A percentile compares a stretch with the other conserved stretches of the same genome.
Evolutionary conservation across 2,113 vertebrate genomes (phyloP).

Genomic region (Nettapus auritus): DNA sequence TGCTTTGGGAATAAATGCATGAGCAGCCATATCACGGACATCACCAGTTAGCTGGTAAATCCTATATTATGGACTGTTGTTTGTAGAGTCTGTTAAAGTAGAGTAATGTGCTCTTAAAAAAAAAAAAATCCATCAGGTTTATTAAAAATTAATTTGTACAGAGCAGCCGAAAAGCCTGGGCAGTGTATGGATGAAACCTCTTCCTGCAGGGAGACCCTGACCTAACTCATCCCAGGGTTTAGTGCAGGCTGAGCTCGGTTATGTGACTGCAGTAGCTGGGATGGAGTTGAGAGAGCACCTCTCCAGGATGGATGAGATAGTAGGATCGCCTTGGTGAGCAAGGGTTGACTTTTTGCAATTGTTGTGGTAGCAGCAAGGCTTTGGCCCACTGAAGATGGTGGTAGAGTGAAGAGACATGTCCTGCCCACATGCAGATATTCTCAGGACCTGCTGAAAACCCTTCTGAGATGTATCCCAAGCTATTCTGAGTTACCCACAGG

Average conservation of each 20-base stretch:
- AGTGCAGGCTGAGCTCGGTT: background rate
- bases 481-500: background rate
- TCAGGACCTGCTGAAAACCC: background rate
- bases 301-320: background rate
- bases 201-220: background rate
- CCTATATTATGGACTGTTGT: background rate
- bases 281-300: background rate
- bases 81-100: background rate
- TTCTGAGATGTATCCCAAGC: background rate
- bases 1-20: background rate
- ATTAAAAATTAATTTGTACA: background rate
- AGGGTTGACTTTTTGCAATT: background rate
- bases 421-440: background rate
- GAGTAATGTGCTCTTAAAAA: background rate
- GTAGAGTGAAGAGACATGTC: background rate
- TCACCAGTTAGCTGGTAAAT: background rate
- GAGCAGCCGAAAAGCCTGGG: background rate
- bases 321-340: background rate
- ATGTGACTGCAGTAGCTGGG: accelerated
- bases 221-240: background rate
- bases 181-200: background rate
- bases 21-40: background rate
- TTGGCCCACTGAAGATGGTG: background rate
- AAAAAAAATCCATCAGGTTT: background rate
- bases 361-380: background rate